Conservation (phyloP, 2,888 invertebrate genomes). For the Caenorhabditis wallacei region DNA sequence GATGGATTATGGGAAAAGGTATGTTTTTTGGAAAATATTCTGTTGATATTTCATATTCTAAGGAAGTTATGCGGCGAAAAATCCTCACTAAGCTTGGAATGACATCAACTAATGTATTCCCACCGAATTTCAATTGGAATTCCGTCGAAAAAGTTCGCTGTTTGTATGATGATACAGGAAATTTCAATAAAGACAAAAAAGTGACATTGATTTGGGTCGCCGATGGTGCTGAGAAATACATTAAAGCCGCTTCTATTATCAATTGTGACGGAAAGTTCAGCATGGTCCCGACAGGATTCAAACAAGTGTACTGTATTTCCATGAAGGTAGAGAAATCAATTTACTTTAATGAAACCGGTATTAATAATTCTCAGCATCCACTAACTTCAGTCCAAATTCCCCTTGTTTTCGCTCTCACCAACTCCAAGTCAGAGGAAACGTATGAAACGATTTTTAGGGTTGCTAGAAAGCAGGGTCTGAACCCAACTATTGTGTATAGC, state of each 20-base stretch:
- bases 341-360: too few species aligned
- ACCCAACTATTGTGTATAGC: not conserved
- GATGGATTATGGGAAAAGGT: not conserved
- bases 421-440: not conserved
- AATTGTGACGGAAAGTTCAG: constrained; percentile 4
- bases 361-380: too few species aligned
- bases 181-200: not conserved
- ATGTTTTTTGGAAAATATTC: not conserved
- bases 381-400: constrained; percentile 2
- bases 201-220: not conserved
- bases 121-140: not conserved
- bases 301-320: constrained; percentile 1
- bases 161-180: not conserved
- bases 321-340: not conserved
- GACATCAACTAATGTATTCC: not conserved
- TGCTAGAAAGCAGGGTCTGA: not conserved
- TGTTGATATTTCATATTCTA: not conserved
- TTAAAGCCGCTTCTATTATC: not conserved
- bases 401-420: not conserved
- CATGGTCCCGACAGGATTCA: not conserved
- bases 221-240: not conserved
- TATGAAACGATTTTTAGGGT: not conserved
- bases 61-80: not conserved
- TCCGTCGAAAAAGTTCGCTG: not conserved
- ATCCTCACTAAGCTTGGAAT: not conserved